phyloP scores from a whole-genome alignment of 2,797 vertebrate species.

The Phaenicophaeus curvirostris region DNA sequence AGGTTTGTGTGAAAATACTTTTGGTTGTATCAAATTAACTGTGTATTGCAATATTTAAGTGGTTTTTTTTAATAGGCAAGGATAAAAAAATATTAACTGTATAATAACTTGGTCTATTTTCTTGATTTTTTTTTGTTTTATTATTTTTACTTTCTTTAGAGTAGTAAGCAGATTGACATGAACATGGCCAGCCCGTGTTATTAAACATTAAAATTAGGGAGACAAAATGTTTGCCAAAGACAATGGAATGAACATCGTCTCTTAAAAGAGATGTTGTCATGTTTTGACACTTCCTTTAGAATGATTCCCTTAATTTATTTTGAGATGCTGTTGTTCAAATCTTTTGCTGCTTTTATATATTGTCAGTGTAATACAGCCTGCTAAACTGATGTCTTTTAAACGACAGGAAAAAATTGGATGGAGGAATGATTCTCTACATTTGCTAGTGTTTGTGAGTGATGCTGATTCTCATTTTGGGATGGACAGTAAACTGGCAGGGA shows the following conservation, averaged over 20 bases:
- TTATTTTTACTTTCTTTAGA: background rate
- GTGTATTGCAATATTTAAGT: background rate
- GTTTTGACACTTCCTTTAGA: background rate
- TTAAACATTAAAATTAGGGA: background rate
- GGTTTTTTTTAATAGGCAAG: background rate
- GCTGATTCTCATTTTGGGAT: conserved; percentile 97
- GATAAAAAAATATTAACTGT: background rate
- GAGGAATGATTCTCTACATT: conserved; percentile 94
- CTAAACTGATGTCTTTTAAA: conserved; percentile 42
- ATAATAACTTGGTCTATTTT: background rate
- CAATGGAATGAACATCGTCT: background rate
- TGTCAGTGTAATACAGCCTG: background rate
- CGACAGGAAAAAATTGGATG: conserved; percentile 95
- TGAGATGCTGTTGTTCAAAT: background rate
- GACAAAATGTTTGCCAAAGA: background rate
- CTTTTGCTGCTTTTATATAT: background rate
- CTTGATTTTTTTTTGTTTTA: background rate
- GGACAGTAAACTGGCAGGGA: conserved; percentile 97
- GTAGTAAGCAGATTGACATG: background rate
- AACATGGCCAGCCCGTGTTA: background rate
- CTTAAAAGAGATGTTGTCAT: background rate
- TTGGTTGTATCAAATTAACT: background rate
- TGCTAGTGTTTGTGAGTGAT: conserved; percentile 96
- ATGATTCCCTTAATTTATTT: background rate
- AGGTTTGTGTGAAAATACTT: conserved; percentile 21